Evolutionary conservation across 1,140 invertebrate species (phyloP), one percentile per base, ranked within the genome.

Genomic region (Drosophila kohkoa): DNA sequence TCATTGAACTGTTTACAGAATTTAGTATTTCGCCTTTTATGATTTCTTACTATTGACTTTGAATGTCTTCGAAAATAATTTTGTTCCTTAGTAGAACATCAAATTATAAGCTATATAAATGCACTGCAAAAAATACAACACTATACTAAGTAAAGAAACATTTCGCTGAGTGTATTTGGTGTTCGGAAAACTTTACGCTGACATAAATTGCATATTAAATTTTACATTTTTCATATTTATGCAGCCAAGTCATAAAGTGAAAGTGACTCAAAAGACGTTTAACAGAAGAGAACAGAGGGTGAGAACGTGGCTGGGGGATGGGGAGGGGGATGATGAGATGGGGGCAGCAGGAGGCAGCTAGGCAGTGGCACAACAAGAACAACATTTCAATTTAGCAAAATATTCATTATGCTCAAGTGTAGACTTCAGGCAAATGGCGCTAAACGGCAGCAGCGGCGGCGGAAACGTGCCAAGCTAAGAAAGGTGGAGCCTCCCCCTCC

Each of bases 191-290:
- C 54, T 74, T 75, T 79, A 43, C 67, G 75, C 73, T 80, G 83
- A 88, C 83, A 77, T 83, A 87, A 87, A 87, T 87, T 88, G 83
- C 83, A 88, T 88, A 87, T 87, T 87, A 87, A 87, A 87, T 87
- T 87, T 87, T 82, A 88, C 80, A 87, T 87, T 88, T 87, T 87
- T 87, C 83, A 87, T 87, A 87, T 87, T 87, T 87, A 87, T 87
- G 83, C 83, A 87, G 82, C 49, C 82, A 88, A 57, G 66, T 87
- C 83, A 57, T 87, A 87, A 87, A 87, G 83, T 87, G 83, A 87
- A 87, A 87, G 82, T 86, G 82, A 86, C 82, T 76, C 68, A 59
- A 65, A 71, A 71, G 68, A 32, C 67, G 59, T 64, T 71, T 64
- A 75, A 58, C 57, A 41, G 28, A 10, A 20, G n/a, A 8, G 15